phyloP scores from a whole-genome alignment of 1,140 invertebrate species.

The Drosophila biarmipes region DNA sequence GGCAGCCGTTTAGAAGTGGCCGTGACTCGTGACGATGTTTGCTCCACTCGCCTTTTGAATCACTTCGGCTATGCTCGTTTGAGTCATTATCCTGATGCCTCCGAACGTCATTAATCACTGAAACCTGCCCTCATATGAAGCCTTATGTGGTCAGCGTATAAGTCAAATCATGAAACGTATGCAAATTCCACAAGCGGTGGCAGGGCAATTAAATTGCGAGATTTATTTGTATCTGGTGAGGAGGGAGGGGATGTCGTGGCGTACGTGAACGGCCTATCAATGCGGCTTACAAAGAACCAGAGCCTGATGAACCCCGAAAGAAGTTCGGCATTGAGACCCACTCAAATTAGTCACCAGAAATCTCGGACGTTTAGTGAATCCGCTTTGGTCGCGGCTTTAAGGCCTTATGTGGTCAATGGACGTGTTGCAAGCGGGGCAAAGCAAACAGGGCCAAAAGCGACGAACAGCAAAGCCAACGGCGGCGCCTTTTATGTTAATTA shows the following conservation, averaged over 20 bases:
- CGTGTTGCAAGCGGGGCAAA: constrained; percentile 36
- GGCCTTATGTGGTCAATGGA: constrained; percentile 20
- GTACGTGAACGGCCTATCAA: constrained; percentile 69
- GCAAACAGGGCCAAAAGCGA: constrained; percentile 24
- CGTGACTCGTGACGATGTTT: constrained; percentile 45
- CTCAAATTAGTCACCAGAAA: background rate
- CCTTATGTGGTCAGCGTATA: constrained; percentile 55
- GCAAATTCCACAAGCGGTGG: constrained; percentile 42
- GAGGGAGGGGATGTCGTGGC: background rate
- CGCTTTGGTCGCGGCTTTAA: constrained; percentile 13
- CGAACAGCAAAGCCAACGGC: constrained; percentile 36
- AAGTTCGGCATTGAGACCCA: background rate
- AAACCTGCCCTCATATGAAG: constrained; percentile 28
- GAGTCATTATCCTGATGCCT: constrained; percentile 66
- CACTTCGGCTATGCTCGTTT: constrained; percentile 13
- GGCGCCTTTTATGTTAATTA: constrained; percentile 74
- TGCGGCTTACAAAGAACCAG: constrained; percentile 5
- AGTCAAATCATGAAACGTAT: constrained; percentile 47
- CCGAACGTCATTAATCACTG: constrained; percentile 23
- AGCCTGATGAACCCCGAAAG: background rate
- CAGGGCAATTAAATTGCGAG: constrained; percentile 22
- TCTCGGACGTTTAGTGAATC: constrained; percentile 9
- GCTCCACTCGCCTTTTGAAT: constrained; percentile 9
- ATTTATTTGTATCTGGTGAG: constrained; percentile 22
- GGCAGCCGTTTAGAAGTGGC: constrained; percentile 68